Evolutionary conservation across 1,140 invertebrate species (phyloP).

Genomic region (Diabrotica undecimpunctata): DNA sequence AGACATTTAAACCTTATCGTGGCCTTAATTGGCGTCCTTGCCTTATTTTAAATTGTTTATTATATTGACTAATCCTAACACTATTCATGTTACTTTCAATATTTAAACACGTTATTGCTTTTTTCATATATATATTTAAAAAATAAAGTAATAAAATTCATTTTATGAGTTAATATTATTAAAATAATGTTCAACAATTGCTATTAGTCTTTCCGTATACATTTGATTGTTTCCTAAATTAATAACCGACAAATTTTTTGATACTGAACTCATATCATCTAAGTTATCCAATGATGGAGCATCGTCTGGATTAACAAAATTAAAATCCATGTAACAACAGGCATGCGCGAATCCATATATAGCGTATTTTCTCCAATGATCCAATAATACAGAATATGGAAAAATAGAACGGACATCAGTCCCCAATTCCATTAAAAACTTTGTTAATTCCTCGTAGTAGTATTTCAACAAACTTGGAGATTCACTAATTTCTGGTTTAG

Average conservation of each 20-base stretch:
- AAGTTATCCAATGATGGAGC: neutral
- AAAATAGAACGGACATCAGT: conserved; percentile 1
- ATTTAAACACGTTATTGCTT: no score
- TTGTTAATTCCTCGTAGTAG: neutral
- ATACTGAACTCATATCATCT: neutral
- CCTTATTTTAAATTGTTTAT: no score
- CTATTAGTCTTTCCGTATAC: conserved; percentile 2
- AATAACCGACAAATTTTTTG: neutral
- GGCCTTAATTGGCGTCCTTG: no score
- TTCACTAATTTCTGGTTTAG: conserved; percentile 42
- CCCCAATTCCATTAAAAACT: neutral
- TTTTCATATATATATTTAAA: no score
- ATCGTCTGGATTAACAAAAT: neutral
- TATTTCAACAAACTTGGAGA: neutral
- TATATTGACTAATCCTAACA: no score
- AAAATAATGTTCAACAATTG: neutral
- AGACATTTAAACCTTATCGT: no score
- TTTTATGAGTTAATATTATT: no score
- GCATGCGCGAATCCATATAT: neutral
- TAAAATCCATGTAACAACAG: neutral
- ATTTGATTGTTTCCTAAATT: neutral
- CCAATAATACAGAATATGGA: conserved; percentile 6
- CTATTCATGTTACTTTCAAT: no score
- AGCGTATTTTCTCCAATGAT: conserved; percentile 24
- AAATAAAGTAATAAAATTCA: no score